Base-by-base conservation (phyloP, 1,140 invertebrate species). In the Drosophila ficusphila region DNA sequence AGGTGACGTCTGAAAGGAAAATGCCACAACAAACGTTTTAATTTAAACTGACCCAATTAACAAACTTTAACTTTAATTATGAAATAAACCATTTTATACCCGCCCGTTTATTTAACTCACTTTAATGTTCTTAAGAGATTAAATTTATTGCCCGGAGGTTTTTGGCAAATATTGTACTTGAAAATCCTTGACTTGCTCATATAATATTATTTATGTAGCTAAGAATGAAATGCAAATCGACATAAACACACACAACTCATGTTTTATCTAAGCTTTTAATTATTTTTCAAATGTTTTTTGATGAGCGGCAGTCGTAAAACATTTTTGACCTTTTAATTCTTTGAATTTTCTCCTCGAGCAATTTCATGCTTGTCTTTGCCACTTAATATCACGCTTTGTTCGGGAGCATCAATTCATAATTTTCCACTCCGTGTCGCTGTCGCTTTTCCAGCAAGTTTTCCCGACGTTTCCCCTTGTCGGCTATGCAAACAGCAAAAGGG, bases 1-100 rank as follows among this genome's bases (percentile, higher is more conserved):
- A 98, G 94, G 92, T 97, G 97, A 81, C 96, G 94, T 92, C 96
- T 96, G 90, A 16, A 94, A 94, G 54, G 0, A 23, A 4, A 46
- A n/a, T 48, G 4, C 4, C 0, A 25, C 1, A 14, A 23, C 6
- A 8, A 27, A 31, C n/a, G n/a, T n/a, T n/a, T n/a, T n/a, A n/a
- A n/a, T n/a, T n/a, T n/a, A n/a, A n/a, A n/a, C n/a, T n/a, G n/a
- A n/a, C n/a, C n/a, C n/a, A n/a, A n/a, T n/a, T n/a, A n/a, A n/a
- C n/a, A n/a, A n/a, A n/a, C n/a, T n/a, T n/a, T n/a, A n/a, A n/a
- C n/a, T n/a, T n/a, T n/a, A n/a, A n/a, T n/a, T n/a, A n/a, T n/a
- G n/a, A 21, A 27, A 9, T 25, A 8, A 23, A 11, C n/a, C 2
- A 38, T 8, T 38, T 16, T 16, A 38, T n/a, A n/a, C n/a, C n/a